Evolutionary conservation across 2,888 invertebrate species (phyloP).

Genomic region (Chesias legatella): DNA sequence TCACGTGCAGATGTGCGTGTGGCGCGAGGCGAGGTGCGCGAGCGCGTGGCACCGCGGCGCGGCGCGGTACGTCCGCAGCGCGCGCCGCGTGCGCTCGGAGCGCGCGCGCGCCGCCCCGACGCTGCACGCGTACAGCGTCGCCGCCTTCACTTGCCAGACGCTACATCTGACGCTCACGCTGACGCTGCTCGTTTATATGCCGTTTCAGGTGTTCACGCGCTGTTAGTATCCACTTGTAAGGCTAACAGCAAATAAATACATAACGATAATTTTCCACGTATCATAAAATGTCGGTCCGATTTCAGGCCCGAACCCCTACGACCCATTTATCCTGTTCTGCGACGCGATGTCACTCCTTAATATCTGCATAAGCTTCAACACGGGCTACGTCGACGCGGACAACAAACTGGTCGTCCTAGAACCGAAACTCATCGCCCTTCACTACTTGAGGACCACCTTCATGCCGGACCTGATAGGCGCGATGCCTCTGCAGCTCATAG

Average conservation of each 20-base stretch:
- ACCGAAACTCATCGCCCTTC: constrained; percentile 39
- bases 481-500: constrained; percentile 47
- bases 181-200: constrained; percentile 43
- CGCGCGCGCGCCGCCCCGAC: constrained; percentile 30
- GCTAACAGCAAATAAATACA: too few relatives aligned
- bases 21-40: constrained; percentile 29
- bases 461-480: constrained; percentile 42
- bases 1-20: too few relatives aligned
- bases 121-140: constrained; percentile 56
- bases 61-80: constrained; percentile 40
- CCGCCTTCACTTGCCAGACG: constrained; percentile 47
- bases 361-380: constrained; percentile 46
- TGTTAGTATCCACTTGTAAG: constrained; percentile 44
- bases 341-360: constrained; percentile 46
- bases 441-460: constrained; percentile 42
- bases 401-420: constrained; percentile 45
- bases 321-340: constrained; percentile 42
- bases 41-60: constrained; percentile 48
- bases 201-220: constrained; percentile 46
- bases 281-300: neutral
- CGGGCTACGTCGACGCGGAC: constrained; percentile 52
- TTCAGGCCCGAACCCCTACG: constrained; percentile 44
- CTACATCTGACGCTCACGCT: constrained; percentile 32
- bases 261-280: neutral
- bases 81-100: constrained; percentile 43